A percentile compares a stretch with the other conserved stretches of the same genome.
Conservation (phyloP, 2,888 invertebrate species). For the Sussaba pulchella region DNA sequence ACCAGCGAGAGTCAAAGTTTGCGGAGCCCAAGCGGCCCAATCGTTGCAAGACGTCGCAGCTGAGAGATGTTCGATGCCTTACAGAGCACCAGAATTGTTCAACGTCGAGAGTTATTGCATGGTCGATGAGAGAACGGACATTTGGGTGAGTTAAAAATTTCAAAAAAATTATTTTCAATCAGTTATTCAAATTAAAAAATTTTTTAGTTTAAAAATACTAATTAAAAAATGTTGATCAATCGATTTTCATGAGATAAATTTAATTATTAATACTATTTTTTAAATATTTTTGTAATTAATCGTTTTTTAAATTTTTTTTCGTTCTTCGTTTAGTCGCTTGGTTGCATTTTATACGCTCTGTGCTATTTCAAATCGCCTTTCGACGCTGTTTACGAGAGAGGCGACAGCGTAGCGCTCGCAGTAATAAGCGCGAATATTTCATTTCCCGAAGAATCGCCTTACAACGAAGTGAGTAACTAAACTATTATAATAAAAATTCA, state of each 20-base stretch:
- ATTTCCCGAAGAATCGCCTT: constrained; percentile 90
- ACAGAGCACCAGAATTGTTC: constrained; percentile 95
- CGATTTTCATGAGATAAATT: too few species aligned
- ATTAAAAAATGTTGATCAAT: too few species aligned
- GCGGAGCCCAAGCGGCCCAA: constrained; percentile 89
- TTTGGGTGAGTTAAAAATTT: constrained; percentile 90
- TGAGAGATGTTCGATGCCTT: constrained; percentile 95
- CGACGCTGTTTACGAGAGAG: constrained; percentile 93
- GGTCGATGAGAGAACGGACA: constrained; percentile 93
- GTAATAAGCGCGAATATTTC: constrained; percentile 91
- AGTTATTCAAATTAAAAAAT: constrained; percentile 22
- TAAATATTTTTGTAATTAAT: too few species aligned
- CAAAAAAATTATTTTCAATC: background rate
- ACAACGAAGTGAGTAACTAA: constrained; percentile 85
- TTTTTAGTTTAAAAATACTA: too few species aligned
- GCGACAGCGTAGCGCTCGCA: constrained; percentile 94
- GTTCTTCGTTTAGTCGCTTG: constrained; percentile 93
- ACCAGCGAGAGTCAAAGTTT: constrained; percentile 88
- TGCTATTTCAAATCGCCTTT: constrained; percentile 95
- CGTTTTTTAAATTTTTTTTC: constrained; percentile 65
- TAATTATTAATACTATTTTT: too few species aligned
- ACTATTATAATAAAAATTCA: background rate
- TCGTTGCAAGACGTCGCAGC: constrained; percentile 92
- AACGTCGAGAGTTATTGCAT: constrained; percentile 92
- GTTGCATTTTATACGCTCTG: constrained; percentile 94